Percentiles rank a stretch among this genome's conserved stretches.
Conservation (phyloP, 2,888 invertebrate genomes). For the Drosophila siamana region DNA sequence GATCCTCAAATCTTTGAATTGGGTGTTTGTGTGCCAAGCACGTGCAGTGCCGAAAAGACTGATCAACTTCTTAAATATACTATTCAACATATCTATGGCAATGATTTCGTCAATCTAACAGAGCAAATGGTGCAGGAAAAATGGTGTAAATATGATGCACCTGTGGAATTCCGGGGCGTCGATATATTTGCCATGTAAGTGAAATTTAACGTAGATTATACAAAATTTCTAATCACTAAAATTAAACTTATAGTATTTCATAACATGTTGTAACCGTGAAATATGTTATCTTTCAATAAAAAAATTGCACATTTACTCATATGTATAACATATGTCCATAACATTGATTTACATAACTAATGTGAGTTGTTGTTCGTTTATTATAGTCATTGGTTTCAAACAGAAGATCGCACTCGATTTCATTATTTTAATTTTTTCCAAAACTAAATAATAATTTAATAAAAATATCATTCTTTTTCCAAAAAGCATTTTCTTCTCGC, state of each 20-base stretch:
- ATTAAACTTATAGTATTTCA: too few species aligned
- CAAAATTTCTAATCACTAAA: too few species aligned
- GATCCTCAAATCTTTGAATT: constrained; percentile 78
- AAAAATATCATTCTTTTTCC: constrained; percentile 6
- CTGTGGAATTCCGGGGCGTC: constrained; percentile 72
- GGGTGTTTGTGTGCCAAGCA: constrained; percentile 84
- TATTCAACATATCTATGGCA: constrained; percentile 54
- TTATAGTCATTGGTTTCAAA: too few species aligned
- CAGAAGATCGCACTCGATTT: not conserved
- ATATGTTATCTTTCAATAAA: too few species aligned
- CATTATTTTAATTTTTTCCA: not conserved
- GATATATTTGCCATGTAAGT: constrained; percentile 85
- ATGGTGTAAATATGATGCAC: constrained; percentile 78
- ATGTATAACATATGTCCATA: too few species aligned
- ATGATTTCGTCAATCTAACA: constrained; percentile 38
- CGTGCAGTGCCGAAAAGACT: constrained; percentile 75
- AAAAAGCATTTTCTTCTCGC: constrained; percentile 77
- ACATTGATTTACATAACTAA: too few species aligned
- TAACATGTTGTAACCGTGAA: too few species aligned
- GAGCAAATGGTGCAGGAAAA: constrained; percentile 62
- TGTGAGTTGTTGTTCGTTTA: too few species aligned
- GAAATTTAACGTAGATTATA: not conserved
- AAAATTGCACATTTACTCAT: too few species aligned
- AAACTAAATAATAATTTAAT: not conserved
- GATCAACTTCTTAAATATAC: constrained; percentile 71